A percentile compares a stretch with the other conserved stretches of the same genome.
Evolutionary conservation across 2,797 vertebrate species (phyloP).

Genomic region (Arrhamphus sclerolepis): DNA sequence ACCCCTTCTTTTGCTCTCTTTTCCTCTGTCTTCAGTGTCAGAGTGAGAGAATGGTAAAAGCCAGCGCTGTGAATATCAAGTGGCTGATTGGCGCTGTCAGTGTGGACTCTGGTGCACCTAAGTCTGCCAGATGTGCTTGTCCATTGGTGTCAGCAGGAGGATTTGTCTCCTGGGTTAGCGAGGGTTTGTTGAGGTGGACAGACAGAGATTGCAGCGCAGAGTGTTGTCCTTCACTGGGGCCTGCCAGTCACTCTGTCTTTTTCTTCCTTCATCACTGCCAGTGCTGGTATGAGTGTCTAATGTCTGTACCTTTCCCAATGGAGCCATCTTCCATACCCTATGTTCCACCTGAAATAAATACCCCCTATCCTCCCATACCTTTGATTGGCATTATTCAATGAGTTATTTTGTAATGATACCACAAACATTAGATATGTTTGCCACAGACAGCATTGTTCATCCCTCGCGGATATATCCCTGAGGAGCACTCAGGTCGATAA

Average conservation of each 20-base stretch:
- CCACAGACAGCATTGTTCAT: conserved; percentile 7
- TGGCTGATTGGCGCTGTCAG: conserved; percentile 68
- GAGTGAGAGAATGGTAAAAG: conserved; percentile 43
- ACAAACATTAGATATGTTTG: conserved; percentile 40
- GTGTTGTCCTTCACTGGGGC: conserved; percentile 53
- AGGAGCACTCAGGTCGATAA: conserved; percentile 60
- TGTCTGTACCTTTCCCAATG: conserved; percentile 52
- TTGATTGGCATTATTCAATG: conserved; percentile 41
- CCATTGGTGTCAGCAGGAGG: conserved; percentile 58
- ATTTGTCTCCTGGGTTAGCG: conserved; percentile 55
- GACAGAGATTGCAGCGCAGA: conserved; percentile 54
- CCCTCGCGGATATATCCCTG: conserved; percentile 29
- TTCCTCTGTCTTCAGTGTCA: conserved; percentile 22
- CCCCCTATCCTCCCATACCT: conserved; percentile 17
- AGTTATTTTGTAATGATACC: conserved; percentile 51
- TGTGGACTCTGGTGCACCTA: conserved; percentile 55
- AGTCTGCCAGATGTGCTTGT: conserved; percentile 71
- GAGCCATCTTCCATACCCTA: conserved; percentile 57
- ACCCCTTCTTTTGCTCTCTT: conserved; percentile 16
- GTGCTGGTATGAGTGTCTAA: conserved; percentile 62
- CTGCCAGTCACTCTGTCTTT: conserved; percentile 79
- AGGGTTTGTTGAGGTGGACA: conserved; percentile 62
- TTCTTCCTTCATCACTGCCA: conserved; percentile 76
- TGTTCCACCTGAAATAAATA: conserved; percentile 51
- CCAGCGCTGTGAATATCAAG: conserved; percentile 69